Evolutionary conservation across 2,888 invertebrate genomes (phyloP).

Genomic region (Napeogenes inachia): DNA sequence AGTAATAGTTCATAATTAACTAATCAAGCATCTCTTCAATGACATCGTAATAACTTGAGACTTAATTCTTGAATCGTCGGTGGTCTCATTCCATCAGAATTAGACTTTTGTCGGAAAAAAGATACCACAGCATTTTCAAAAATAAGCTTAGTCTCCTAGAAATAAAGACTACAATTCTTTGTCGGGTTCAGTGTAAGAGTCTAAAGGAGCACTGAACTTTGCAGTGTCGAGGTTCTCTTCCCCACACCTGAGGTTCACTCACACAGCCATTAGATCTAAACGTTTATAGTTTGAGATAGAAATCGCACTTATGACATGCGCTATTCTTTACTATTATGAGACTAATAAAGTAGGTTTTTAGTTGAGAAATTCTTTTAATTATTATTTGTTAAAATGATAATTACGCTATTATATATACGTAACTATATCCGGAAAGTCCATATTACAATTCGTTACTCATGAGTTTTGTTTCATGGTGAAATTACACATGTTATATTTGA

Average conservation of each 20-base stretch:
- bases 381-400: constrained; percentile 20
- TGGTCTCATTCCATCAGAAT: constrained; percentile 52
- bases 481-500: too few relatives aligned
- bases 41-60: not conserved
- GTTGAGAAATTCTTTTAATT: constrained; percentile 33
- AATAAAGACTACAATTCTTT: constrained; percentile 46
- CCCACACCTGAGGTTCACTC: constrained; percentile 70
- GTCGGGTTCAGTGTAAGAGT: constrained; percentile 40
- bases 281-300: constrained; percentile 59
- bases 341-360: constrained; percentile 28
- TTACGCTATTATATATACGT: constrained; percentile 20
- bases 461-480: not conserved
- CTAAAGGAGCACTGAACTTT: constrained; percentile 73
- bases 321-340: constrained; percentile 23
- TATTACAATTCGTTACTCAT: not conserved
- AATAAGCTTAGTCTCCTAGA: constrained; percentile 34
- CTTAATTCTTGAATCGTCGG: constrained; percentile 27
- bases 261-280: constrained; percentile 61
- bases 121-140: constrained; percentile 30
- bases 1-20: not conserved
- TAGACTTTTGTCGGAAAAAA: constrained; percentile 47
- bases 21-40: not conserved
- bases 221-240: constrained; percentile 54
- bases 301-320: constrained; percentile 51
- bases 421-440: constrained; percentile 17